Evolutionary conservation across 2,888 invertebrate genomes (phyloP).

Genomic region (Leucoma salicis): DNA sequence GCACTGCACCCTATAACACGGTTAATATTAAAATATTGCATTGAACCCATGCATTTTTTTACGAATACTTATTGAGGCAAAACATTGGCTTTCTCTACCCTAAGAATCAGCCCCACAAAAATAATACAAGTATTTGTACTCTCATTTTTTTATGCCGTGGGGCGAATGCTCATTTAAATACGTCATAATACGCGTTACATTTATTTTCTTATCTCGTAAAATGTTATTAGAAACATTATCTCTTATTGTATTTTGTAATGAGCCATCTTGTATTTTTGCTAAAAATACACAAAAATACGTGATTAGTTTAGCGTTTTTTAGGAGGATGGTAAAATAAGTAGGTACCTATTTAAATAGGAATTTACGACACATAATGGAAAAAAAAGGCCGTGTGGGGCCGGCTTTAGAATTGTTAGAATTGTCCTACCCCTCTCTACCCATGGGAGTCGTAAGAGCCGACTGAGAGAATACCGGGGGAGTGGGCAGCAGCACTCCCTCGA

Average conservation of each 20-base stretch:
- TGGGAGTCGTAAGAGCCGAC: too few relatives aligned
- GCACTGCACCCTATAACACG: conserved; percentile 72
- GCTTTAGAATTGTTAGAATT: too few relatives aligned
- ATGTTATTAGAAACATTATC: conserved; percentile 29
- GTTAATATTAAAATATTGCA: conserved; percentile 82
- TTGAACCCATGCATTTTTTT: conserved; percentile 75
- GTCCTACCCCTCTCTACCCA: too few relatives aligned
- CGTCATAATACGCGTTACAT: conserved; percentile 48
- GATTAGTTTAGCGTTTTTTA: background rate
- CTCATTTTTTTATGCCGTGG: conserved; percentile 57
- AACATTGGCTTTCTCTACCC: conserved; percentile 72
- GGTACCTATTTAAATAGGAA: too few relatives aligned
- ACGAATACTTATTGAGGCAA: conserved; percentile 57
- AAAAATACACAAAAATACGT: background rate
- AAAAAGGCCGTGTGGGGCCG: too few relatives aligned
- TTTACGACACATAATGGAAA: too few relatives aligned
- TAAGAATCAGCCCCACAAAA: conserved; percentile 63
- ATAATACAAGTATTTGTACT: conserved; percentile 79
- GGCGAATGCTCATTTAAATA: conserved; percentile 62
- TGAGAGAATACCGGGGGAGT: too few relatives aligned
- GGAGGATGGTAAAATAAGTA: too few relatives aligned
- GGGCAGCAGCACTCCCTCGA: too few relatives aligned
- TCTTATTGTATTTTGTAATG: background rate
- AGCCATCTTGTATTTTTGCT: background rate
- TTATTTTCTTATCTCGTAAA: conserved; percentile 33